phyloP scores from a whole-genome alignment of 2,888 invertebrate genomes.

The Ceraclea dissimilis region DNA sequence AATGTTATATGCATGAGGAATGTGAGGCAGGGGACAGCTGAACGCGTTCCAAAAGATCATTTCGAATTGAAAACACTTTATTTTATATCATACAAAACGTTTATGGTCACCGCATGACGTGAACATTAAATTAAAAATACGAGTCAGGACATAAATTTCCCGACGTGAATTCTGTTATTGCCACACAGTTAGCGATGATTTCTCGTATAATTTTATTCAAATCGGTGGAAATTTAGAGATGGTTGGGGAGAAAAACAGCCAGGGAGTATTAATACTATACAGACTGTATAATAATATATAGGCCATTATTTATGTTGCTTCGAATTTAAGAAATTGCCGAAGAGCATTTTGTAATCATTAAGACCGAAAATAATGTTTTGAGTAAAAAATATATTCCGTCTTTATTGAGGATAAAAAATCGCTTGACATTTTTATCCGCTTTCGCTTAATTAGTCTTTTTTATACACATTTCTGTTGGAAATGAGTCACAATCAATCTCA shows the following conservation, averaged over 20 bases:
- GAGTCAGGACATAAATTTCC: conserved; percentile 18
- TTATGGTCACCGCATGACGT: not conserved
- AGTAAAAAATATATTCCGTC: no score
- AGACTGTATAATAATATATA: not conserved
- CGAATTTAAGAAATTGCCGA: not conserved
- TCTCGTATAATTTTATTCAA: conserved; percentile 14
- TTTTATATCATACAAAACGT: not conserved
- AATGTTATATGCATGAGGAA: no score
- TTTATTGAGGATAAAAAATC: no score
- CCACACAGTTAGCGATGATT: conserved; percentile 16
- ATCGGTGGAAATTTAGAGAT: conserved; percentile 3
- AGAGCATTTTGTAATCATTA: not conserved
- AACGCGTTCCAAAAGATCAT: no score
- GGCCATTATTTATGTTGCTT: not conserved
- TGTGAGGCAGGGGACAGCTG: no score
- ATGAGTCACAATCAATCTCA: no score
- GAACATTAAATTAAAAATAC: conserved; percentile 15
- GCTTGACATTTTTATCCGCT: no score
- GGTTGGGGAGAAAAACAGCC: not conserved
- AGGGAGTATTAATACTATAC: not conserved
- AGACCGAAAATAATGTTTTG: no score
- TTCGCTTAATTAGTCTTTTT: no score
- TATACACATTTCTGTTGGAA: no score
- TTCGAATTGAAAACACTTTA: not conserved
- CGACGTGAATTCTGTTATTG: conserved; percentile 20